Conservation (phyloP, 2,888 invertebrate species). For the Clivina fossor region DNA sequence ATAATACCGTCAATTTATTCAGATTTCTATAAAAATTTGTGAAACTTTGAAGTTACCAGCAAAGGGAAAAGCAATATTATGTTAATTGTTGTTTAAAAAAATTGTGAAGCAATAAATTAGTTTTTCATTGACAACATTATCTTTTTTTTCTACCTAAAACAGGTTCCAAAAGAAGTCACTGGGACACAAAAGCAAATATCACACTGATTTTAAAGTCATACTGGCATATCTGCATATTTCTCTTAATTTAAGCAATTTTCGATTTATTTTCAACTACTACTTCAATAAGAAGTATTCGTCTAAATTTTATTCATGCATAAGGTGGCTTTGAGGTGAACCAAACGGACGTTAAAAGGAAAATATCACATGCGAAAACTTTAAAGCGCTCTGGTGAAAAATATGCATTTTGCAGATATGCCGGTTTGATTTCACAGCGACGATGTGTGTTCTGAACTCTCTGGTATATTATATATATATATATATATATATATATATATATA, state of each 20-base stretch:
- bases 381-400: conserved; percentile 19
- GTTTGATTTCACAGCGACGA: conserved; percentile 33
- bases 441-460: conserved; percentile 40
- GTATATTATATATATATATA: no score
- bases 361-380: conserved; percentile 17
- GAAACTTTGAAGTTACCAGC: conserved; percentile 10
- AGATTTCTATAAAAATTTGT: conserved; percentile 10
- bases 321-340: conserved; percentile 16
- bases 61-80: conserved; percentile 9
- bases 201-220: conserved; percentile 16
- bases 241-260: conserved; percentile 29
- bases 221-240: conserved; percentile 23
- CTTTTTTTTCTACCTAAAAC: conserved; percentile 24
- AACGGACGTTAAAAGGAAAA: conserved; percentile 14
- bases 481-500: no score
- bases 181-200: conserved; percentile 15
- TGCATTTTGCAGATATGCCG: conserved; percentile 14
- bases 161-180: conserved; percentile 17
- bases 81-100: conserved; percentile 9
- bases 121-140: conserved; percentile 3
- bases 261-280: conserved; percentile 28
- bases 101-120: conserved; percentile 6
- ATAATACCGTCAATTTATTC: conserved; percentile 8
- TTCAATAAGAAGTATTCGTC: conserved; percentile 29
- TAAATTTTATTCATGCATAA: conserved; percentile 18